Evolutionary conservation across 2,888 invertebrate species (phyloP), one percentile per base, ranked within the genome.

Genomic region (Neoaliturus tenellus): DNA sequence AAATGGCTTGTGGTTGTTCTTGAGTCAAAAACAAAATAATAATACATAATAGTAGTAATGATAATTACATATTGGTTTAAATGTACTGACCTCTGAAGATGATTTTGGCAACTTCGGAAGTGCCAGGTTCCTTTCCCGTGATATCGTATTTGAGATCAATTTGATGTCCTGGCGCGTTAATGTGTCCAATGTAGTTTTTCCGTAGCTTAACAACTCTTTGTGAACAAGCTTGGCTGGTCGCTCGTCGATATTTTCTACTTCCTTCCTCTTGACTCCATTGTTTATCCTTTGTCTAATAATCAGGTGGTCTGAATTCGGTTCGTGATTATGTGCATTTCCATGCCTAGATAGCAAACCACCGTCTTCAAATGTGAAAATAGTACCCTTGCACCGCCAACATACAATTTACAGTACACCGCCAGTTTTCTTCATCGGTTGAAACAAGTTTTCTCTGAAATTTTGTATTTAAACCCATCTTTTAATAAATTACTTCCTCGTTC

Each of bases 11-110:
- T 58, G 58, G 58, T 28, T 58, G 58, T 58, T 28, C 58, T 58
- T 58, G 58, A 28, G 58, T 58, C 58, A 58, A 58, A 44, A 58
- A 58, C 58, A 58, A 58, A 58, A 58, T 58, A 58, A 28, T 58
- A 58, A 58, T 58, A 58, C 58, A 58, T 28, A 58, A 58, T 58
- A 58, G 58, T 58, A 58, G 58, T 58, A 58, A 58, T 58, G 58
- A 58, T 58, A 28, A 58, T 58, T 58, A 58, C 58, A 58, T 58
- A 58, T 58, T 58, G 58, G 58, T 58, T 58, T 58, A 58, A 58
- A 58, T 58, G 58, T 58, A 58, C 58, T 58, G 58, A 58, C 58
- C 58, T 58, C 58, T 58, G 58, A 58, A 58, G 58, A 58, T 58
- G 58, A 58, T 28, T 58, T 58, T 28, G 58, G 58, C 58, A 58